Percentiles rank a stretch among this genome's conserved stretches.
Conservation (phyloP, 1,140 invertebrate species). For the Bombyx mandarina region DNA sequence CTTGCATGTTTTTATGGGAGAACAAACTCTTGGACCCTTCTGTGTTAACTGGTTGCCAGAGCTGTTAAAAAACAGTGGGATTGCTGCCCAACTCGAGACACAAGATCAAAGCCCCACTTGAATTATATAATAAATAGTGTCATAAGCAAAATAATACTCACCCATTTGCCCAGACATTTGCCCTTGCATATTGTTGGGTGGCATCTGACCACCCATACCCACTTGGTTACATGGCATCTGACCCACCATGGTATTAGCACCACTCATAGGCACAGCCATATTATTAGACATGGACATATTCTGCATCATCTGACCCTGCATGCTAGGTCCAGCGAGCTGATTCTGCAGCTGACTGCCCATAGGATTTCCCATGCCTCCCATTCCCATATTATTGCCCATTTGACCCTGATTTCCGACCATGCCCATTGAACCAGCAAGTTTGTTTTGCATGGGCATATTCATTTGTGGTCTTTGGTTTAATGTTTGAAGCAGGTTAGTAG, state of each 20-base stretch:
- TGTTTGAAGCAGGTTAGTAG: slow-evolving; percentile 55
- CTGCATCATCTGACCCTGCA: slow-evolving; percentile 56
- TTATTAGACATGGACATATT: slow-evolving; percentile 53
- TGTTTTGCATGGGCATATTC: slow-evolving; percentile 57
- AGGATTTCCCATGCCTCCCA: slow-evolving; percentile 46
- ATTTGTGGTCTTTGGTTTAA: slow-evolving; percentile 55
- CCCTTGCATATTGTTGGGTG: slow-evolving; percentile 50
- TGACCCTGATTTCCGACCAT: slow-evolving; percentile 57
- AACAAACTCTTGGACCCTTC: too few species aligned
- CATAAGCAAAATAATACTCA: slow-evolving; percentile 19
- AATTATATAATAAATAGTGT: slow-evolving; percentile 1
- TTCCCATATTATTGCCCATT: slow-evolving; percentile 50
- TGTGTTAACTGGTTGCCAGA: too few species aligned
- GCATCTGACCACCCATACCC: slow-evolving; percentile 52
- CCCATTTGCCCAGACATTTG: slow-evolving; percentile 59
- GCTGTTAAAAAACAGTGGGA: too few species aligned
- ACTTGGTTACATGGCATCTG: slow-evolving; percentile 59
- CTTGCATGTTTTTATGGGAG: too few species aligned
- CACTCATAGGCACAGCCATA: slow-evolving; percentile 56
- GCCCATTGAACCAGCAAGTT: slow-evolving; percentile 41
- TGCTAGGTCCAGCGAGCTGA: slow-evolving; percentile 39
- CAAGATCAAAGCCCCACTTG: too few species aligned
- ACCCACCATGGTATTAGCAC: slow-evolving; percentile 42
- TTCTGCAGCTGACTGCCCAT: slow-evolving; percentile 50
- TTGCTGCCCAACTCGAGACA: too few species aligned